Percentiles rank a stretch among this genome's conserved stretches.
Conservation (phyloP, 1,140 invertebrate genomes). For the Drosophila punjabiensis region DNA sequence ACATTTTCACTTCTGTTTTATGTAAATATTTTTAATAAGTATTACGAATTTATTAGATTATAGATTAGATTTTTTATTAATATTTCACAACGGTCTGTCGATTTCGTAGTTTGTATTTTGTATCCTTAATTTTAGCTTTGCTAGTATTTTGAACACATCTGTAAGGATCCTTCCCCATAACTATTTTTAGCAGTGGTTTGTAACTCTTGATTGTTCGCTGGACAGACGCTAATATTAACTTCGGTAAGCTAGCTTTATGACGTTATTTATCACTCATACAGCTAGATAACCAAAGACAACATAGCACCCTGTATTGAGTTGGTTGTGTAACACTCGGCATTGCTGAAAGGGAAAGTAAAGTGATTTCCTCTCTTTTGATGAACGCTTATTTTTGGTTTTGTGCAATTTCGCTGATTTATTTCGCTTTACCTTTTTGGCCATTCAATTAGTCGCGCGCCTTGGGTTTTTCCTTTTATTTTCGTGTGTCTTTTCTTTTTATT, state of each 20-base stretch:
- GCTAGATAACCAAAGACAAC: conserved; percentile 86
- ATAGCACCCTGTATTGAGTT: conserved; percentile 72
- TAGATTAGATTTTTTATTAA: neutral
- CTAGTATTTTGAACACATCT: neutral
- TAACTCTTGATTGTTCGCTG: conserved; percentile 42
- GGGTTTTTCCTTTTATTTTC: conserved; percentile 11
- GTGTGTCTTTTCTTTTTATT: conserved; percentile 22
- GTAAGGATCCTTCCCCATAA: neutral
- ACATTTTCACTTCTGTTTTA: neutral
- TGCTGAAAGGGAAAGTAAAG: conserved; percentile 39
- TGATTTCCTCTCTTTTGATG: conserved; percentile 22
- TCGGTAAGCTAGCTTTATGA: conserved; percentile 86
- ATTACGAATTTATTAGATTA: neutral
- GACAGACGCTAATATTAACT: conserved; percentile 84
- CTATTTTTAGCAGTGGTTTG: neutral
- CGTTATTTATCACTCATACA: conserved; percentile 86
- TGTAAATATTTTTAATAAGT: neutral
- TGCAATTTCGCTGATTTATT: conserved; percentile 14
- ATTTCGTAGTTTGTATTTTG: neutral
- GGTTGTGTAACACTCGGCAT: conserved; percentile 16
- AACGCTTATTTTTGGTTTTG: conserved; percentile 18
- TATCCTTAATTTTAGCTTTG: neutral
- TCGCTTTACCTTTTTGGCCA: conserved; percentile 40
- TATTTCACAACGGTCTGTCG: neutral
- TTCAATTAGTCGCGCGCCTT: conserved; percentile 40